phyloP scores from a whole-genome alignment of 2,797 vertebrate species.

The Diglossa cyanea region DNA sequence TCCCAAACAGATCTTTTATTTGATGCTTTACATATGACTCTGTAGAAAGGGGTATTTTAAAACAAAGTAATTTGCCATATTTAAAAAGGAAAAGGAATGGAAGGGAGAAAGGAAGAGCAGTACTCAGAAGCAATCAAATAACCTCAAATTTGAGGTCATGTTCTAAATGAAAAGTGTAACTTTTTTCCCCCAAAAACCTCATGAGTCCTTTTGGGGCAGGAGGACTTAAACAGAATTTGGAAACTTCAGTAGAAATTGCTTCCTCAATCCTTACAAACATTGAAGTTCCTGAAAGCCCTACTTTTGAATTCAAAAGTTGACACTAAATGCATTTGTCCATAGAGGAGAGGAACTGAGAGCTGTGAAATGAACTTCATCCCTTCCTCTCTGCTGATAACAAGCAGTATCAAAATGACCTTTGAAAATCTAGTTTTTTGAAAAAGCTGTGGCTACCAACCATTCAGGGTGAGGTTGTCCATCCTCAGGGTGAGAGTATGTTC shows the following conservation, averaged over 20 bases:
- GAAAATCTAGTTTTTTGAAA: neutral
- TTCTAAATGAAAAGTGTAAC: neutral
- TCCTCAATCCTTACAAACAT: neutral
- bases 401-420: neutral
- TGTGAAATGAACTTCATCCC: neutral
- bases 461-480: neutral
- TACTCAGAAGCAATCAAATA: neutral
- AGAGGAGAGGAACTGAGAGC: neutral
- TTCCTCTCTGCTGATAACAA: neutral
- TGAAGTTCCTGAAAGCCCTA: neutral
- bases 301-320: neutral
- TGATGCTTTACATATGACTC: constrained; percentile 1
- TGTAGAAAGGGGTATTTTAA: constrained; percentile 5
- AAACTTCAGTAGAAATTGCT: neutral
- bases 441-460: accelerated
- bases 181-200: neutral
- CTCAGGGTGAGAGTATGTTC: neutral
- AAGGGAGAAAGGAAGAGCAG: neutral
- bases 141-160: neutral
- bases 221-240: neutral
- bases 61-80: constrained; percentile 14
- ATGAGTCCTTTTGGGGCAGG: neutral
- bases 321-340: neutral
- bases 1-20: constrained; percentile 10
- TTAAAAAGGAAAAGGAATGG: constrained; percentile 4